Evolutionary conservation across 2,113 vertebrate species (phyloP).

Genomic region (Syrrhaptes paradoxus): DNA sequence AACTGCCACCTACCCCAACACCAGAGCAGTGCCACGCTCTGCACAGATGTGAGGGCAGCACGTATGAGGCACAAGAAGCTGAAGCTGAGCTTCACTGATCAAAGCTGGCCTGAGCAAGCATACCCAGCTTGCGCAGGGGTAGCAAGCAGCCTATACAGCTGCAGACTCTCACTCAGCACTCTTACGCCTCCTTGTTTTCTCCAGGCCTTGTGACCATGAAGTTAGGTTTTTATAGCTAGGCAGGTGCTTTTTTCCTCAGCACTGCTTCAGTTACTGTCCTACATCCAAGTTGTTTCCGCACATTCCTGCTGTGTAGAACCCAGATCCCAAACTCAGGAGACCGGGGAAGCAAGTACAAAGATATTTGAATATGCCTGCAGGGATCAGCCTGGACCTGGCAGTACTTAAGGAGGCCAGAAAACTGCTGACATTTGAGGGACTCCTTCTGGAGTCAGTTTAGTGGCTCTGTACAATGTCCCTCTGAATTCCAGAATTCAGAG

Average conservation of each 20-base stretch:
- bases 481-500: background rate
- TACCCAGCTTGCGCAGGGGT: fast-evolving
- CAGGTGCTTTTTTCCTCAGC: background rate
- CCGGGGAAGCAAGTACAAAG: background rate
- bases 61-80: background rate
- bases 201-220: background rate
- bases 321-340: background rate
- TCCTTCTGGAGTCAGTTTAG: background rate
- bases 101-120: background rate
- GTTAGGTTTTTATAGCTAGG: background rate
- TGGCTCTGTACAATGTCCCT: background rate
- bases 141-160: background rate
- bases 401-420: background rate
- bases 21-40: background rate
- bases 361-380: background rate
- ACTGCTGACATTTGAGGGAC: background rate
- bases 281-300: background rate
- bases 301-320: background rate
- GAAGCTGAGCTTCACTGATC: background rate
- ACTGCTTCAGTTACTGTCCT: background rate
- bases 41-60: background rate
- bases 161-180: background rate
- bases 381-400: background rate
- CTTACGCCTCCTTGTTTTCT: background rate
- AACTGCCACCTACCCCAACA: fast-evolving